phyloP scores from a whole-genome alignment of 2,888 invertebrate genomes.

The Petrolisthes manimaculis region DNA sequence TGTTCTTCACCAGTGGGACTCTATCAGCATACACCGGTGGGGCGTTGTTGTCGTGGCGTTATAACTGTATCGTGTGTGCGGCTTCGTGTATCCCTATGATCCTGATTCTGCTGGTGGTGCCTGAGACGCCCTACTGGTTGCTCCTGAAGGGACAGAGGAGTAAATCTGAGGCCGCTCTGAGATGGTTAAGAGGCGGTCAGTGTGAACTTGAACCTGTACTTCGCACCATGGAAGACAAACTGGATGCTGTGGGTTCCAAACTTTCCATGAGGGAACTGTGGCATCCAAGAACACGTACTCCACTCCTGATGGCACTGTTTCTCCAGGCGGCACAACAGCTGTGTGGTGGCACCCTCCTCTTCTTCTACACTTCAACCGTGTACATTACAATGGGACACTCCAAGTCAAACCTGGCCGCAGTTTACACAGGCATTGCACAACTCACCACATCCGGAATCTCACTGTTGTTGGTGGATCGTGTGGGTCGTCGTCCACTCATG shows the following conservation, averaged over 20 bases:
- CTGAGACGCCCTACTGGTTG: conserved; percentile 16
- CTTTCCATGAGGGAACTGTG: background rate
- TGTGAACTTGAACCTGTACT: background rate
- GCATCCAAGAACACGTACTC: background rate
- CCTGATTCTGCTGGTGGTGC: background rate
- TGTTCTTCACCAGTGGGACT: background rate
- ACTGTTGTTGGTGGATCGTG: background rate
- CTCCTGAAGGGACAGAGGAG: conserved; percentile 6
- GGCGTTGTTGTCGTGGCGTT: background rate
- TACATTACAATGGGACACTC: background rate
- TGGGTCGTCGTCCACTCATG: background rate
- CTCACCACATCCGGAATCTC: background rate
- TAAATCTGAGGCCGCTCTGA: background rate
- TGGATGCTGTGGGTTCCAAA: background rate
- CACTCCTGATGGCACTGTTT: background rate
- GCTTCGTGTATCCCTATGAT: background rate
- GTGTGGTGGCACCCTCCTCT: conserved; percentile 3
- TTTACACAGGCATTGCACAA: conserved; percentile 5
- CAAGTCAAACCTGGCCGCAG: background rate
- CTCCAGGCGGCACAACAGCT: conserved; percentile 16
- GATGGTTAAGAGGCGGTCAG: background rate
- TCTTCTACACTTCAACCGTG: conserved; percentile 14
- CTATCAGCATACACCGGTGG: background rate
- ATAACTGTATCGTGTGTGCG: background rate
- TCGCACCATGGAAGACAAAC: background rate